phyloP scores from a whole-genome alignment of 1,140 invertebrate genomes.

The Cotesia chilonis region DNA sequence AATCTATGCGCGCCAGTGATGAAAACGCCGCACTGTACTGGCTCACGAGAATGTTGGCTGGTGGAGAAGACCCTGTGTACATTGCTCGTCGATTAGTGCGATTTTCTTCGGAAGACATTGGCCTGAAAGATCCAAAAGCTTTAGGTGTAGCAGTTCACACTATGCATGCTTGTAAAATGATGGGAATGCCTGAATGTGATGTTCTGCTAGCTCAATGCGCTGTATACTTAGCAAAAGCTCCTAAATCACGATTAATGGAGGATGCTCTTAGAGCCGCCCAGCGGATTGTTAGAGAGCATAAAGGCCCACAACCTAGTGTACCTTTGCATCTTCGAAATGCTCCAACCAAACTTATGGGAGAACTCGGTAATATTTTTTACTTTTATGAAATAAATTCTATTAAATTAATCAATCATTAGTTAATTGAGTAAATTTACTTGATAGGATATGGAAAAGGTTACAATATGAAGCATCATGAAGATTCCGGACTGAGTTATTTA shows the following conservation, averaged over 20 bases:
- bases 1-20: constrained; percentile 85
- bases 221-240: constrained; percentile 78
- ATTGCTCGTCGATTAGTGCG: constrained; percentile 80
- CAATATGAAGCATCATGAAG: constrained; percentile 67
- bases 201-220: constrained; percentile 80
- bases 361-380: constrained; percentile 68
- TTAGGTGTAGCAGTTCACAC: constrained; percentile 74
- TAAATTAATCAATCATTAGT: constrained; percentile 9
- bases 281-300: constrained; percentile 68
- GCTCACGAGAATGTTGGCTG: constrained; percentile 81
- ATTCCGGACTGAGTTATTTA: constrained; percentile 72
- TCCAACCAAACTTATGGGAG: constrained; percentile 80
- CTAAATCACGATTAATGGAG: constrained; percentile 79
- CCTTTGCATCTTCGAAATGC: constrained; percentile 83
- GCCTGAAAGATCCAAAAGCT: constrained; percentile 69
- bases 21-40: constrained; percentile 86
- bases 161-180: constrained; percentile 80
- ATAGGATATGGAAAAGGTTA: constrained; percentile 74
- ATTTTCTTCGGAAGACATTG: constrained; percentile 80
- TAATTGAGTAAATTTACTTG: constrained; percentile 46
- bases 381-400: constrained; percentile 3
- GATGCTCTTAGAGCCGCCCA: constrained; percentile 71
- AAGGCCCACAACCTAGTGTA: constrained; percentile 76
- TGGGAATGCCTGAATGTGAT: constrained; percentile 85
- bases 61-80: constrained; percentile 85